Base-by-base conservation (phyloP, 2,113 vertebrate species). In the Philantomba maxwellii region DNA sequence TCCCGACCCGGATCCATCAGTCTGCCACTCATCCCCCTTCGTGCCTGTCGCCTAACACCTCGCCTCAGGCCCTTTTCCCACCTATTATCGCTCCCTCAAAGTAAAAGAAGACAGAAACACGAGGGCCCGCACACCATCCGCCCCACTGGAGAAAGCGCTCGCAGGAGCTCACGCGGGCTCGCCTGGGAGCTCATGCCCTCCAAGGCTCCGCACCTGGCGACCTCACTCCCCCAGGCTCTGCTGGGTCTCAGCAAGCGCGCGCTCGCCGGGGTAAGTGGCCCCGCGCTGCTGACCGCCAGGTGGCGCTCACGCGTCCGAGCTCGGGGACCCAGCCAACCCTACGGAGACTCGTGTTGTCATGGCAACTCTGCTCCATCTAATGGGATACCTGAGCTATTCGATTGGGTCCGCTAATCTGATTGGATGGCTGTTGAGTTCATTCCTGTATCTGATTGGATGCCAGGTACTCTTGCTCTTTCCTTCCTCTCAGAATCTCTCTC, bases 291-390 rank as follows among this genome's bases (percentile, higher is more conserved):
- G 16, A 77, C 51, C 49, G 30, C 87, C 92, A 66, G 89, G 73
- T 15, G 82, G 83, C 85, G 88, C 93, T 83, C 36, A 0, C 0
- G 64, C 5, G 2, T 23, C 45, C 0, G 77, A 43, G n/a, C 77
- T 13, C 77, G 0, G 5, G 0, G 39, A 21, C 70, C 57, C 53
- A 9, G 73, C 23, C 55, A 55, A 28, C 51, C 28, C 19, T 19
- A 0, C 3, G 3, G 58, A 93, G 78, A 75, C 82, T 53, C 36
- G 15, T 28, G 95, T 98, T 28, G 93, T 87, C 93, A 90, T 94
- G 96, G 96, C 89, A 97, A 96, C 96, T 19, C 33, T 9, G 49
- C 73, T 47, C n/a, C n/a, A 1, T 10, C 82, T 84, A 36, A 85
- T 70, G 43, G 94, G 36, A 91, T 33, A 49, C 55, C 78, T 43